Evolutionary conservation across 2,888 invertebrate genomes (phyloP), one percentile per base, ranked within the genome.

Genomic region (Acleris emargana): DNA sequence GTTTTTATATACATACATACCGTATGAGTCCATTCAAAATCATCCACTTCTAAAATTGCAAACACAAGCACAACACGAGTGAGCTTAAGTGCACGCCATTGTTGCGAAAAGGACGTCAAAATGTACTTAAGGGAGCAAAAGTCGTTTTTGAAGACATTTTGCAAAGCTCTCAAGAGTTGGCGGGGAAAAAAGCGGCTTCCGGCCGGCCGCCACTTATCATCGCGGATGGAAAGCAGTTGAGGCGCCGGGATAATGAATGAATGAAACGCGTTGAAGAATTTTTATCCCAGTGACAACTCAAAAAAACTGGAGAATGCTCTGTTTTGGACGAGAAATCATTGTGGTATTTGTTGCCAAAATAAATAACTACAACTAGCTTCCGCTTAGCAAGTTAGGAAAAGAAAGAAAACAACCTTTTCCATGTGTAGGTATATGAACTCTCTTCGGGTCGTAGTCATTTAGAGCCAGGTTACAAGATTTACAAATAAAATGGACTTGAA

Each of bases 121-220:
- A 88, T 80, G 86, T 86, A 86, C 89, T 89, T 86, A 82, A 81
- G 76, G 79, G 79, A 79, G 81, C 84, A 84, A 87, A 89, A 87
- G 84, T 88, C 84, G 82, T 86, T 88, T 83, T 68, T 53, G 82
- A 86, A 89, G 88, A 89, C 85, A 87, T 90, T 91, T 91, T 84
- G 88, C 88, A 80, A 80, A 76, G 81, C 84, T 82, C 85, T 91
- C 82, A 76, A 90, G 89, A 86, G 86, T 86, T 86, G 79, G 80
- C 77, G 73, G 72, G 77, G 79, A 83, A 90, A 87, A 89, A 89
- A 82, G 76, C 78, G 82, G 81, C 85, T 89, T 91, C 90, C 91
- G 88, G 69, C 77, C 80, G 79, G 69, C 81, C 81, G 76, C 81
- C 89, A 89, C 91, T 91, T 88, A 90, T 78, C 83, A 83, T 80